A percentile compares a stretch with the other conserved stretches of the same genome.
Conservation (phyloP, 2,113 vertebrate species). For the Prionailurus viverrinus region DNA sequence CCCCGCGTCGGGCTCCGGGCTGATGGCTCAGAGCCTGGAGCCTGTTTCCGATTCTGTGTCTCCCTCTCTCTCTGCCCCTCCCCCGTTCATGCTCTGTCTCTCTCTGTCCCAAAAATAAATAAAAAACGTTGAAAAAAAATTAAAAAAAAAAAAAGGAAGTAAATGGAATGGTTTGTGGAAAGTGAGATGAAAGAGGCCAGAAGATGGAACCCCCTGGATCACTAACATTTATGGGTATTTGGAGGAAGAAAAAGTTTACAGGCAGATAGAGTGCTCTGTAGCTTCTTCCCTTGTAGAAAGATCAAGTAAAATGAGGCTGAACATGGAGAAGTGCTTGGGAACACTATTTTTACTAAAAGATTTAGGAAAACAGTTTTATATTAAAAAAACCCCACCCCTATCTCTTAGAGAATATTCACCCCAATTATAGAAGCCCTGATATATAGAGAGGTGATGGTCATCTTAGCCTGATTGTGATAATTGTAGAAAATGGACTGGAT, state of each 20-base stretch:
- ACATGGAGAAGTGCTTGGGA: not conserved
- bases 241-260: not conserved
- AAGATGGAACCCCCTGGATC: not conserved
- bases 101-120: too few species aligned
- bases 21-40: too few species aligned
- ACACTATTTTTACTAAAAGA: constrained; percentile 8
- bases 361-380: constrained; percentile 22
- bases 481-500: not conserved
- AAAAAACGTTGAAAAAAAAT: too few species aligned
- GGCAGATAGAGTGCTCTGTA: not conserved
- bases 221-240: not conserved
- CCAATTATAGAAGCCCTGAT: not conserved
- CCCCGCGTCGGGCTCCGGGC: too few species aligned
- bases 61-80: too few species aligned
- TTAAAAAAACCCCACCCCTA: not conserved
- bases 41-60: too few species aligned
- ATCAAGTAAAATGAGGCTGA: not conserved
- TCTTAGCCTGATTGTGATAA: not conserved
- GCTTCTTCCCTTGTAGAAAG: not conserved
- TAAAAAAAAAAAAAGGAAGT: not conserved
- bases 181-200: not conserved
- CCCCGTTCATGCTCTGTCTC: too few species aligned
- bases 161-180: not conserved
- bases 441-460: not conserved
- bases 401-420: not conserved